Conservation (phyloP, 2,888 invertebrate species). For the Colostygia pectinataria region DNA sequence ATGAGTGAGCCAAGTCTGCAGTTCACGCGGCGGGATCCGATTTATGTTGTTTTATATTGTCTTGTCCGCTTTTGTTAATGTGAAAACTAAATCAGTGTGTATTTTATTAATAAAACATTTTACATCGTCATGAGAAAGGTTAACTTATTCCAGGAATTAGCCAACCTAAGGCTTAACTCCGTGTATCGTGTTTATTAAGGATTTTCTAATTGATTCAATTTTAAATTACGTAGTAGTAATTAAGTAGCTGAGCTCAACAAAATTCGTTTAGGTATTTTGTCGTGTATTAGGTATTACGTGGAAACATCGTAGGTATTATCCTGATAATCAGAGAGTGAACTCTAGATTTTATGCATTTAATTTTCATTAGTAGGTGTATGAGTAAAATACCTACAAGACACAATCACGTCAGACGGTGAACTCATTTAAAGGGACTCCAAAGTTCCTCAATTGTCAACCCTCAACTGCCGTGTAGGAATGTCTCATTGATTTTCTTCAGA, state of each 20-base stretch:
- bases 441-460: conserved; percentile 55
- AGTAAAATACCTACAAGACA: conserved; percentile 24
- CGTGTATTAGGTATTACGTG: too few species aligned
- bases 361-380: too few species aligned
- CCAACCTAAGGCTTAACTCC: too few species aligned
- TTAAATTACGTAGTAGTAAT: too few species aligned
- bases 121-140: conserved; percentile 21
- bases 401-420: conserved; percentile 53
- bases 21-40: conserved; percentile 69
- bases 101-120: conserved; percentile 42
- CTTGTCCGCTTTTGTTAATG: conserved; percentile 78
- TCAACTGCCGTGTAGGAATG: conserved; percentile 63
- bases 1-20: conserved; percentile 51
- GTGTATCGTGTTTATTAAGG: too few species aligned
- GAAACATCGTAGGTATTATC: too few species aligned
- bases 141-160: conserved; percentile 13
- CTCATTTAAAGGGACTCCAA: conserved; percentile 56
- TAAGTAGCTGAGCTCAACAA: too few species aligned
- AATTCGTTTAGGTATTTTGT: too few species aligned
- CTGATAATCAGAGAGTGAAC: too few species aligned
- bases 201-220: too few species aligned
- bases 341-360: too few species aligned
- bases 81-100: conserved; percentile 70
- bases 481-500: conserved; percentile 64
- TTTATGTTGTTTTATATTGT: conserved; percentile 72